Percentiles rank a stretch among this genome's conserved stretches.
Conservation (phyloP, 2,888 invertebrate genomes). For the Sisyra terminalis region DNA sequence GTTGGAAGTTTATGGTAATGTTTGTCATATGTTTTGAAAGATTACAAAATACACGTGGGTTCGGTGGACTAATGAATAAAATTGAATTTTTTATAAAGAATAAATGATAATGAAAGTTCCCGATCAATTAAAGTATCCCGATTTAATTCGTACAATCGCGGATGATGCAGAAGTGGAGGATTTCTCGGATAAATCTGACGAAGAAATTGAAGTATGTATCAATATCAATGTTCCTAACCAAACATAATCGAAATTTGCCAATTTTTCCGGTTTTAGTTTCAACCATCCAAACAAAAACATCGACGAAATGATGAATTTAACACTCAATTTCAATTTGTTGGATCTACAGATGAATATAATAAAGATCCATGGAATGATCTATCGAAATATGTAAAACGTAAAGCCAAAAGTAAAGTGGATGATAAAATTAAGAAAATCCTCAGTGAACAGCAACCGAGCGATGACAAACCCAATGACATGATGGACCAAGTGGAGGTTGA, state of each 20-base stretch:
- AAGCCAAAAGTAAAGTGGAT: conserved; percentile 65
- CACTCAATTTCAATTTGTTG: conserved; percentile 65
- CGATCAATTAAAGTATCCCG: background rate
- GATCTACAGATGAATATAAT: conserved; percentile 62
- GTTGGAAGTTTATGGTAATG: too few relatives aligned
- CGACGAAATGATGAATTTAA: conserved; percentile 60
- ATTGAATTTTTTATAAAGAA: too few relatives aligned
- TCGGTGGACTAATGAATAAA: too few relatives aligned
- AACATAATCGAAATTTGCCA: background rate
- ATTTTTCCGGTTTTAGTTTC: conserved; percentile 44
- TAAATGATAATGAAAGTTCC: too few relatives aligned
- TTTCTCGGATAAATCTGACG: conserved; percentile 64
- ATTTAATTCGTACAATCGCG: conserved; percentile 41
- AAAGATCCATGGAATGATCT: conserved; percentile 67
- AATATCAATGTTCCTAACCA: background rate
- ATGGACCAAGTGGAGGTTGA: conserved; percentile 39
- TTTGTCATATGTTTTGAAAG: too few relatives aligned
- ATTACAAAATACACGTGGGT: too few relatives aligned
- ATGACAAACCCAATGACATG: conserved; percentile 22
- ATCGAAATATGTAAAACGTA: conserved; percentile 61
- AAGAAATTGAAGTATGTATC: conserved; percentile 53
- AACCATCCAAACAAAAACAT: conserved; percentile 63
- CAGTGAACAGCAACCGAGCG: conserved; percentile 29
- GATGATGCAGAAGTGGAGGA: conserved; percentile 69
- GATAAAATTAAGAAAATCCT: conserved; percentile 59